A percentile compares a stretch with the other conserved stretches of the same genome.
These are phyloP conservation scores for Agrotis ipsilon DNA, from an alignment of 2,888 invertebrate species.

Conservation along the genomic window DNA sequence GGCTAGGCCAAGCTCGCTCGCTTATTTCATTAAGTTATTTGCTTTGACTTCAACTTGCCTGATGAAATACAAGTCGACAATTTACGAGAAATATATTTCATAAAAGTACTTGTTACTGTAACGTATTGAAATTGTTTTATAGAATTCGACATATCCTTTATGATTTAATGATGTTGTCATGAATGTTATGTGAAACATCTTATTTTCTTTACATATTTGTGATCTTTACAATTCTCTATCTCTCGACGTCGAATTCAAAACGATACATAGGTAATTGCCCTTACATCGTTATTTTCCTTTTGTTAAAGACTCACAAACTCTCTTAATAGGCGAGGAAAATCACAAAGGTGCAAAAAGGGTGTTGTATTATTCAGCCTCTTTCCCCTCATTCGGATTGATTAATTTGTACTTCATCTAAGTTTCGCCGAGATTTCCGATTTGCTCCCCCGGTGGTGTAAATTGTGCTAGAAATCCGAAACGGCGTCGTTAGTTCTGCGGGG, in stretches of 20 bases:
- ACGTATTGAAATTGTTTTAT: conserved; percentile 3
- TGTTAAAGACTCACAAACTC: conserved; percentile 43
- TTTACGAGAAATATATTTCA: conserved; percentile 53
- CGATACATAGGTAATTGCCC: conserved; percentile 9
- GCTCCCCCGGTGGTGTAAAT: conserved; percentile 85
- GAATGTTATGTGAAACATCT: neutral
- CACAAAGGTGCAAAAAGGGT: conserved; percentile 69
- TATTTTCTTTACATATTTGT: conserved; percentile 11
- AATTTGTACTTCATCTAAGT: conserved; percentile 83
- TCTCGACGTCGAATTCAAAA: conserved; percentile 1
- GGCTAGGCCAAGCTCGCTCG: conserved; percentile 81
- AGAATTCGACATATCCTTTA: neutral
- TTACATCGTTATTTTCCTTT: conserved; percentile 21
- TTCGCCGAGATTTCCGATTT: conserved; percentile 82
- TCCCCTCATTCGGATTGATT: conserved; percentile 78
- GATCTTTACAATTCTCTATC: conserved; percentile 16
- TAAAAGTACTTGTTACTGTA: conserved; percentile 5
- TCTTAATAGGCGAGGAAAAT: conserved; percentile 40
- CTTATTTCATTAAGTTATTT: conserved; percentile 88
- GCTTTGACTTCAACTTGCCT: conserved; percentile 81
- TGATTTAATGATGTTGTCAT: conserved; percentile 15
- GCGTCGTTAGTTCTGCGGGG: conserved; percentile 87
- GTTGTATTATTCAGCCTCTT: conserved; percentile 75
- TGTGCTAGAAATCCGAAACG: conserved; percentile 88
- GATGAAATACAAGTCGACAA: conserved; percentile 74